Evolutionary conservation across 2,113 vertebrate genomes (phyloP), one percentile per base, ranked within the genome.

Genomic region (Pleuronectes platessa): DNA sequence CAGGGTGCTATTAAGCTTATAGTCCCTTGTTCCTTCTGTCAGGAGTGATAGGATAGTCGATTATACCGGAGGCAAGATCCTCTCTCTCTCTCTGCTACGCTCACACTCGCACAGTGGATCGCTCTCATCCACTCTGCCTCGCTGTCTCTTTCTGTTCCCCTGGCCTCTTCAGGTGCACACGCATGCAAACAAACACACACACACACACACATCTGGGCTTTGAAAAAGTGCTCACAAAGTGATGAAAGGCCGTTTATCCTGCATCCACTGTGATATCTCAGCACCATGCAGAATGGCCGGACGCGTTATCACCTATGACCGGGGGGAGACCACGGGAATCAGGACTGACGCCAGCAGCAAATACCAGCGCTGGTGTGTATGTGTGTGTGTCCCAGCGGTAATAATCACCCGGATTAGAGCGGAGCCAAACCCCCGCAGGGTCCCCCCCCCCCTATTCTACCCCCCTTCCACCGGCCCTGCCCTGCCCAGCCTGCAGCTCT

Each of bases 361-460:
- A 92, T 90, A 91, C 89, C 91, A 90, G 60, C 18, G 66, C 74
- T 77, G 59, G 42, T 79, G 74, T 78, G 78, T 80, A 70, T 86
- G 61, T 63, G 17, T 88, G 79, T 79, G 84, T 72, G 78, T 87
- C 84, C 88, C 89, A 91, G 91, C 64, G 64, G 88, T 89, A 92
- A 91, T 93, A 93, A 93, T 93, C 91, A 92, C 88, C 75, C 74
- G 81, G 92, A 92, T 93, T 93, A 92, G 88, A 92, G 89, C 62
- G 86, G 91, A 92, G 90, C 91, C 92, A 92, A 90, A 90, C 89
- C 89, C 90, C 90, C 67, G 85, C 90, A 78, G 91, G 87, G 88
- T 81, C 76, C 68, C 81, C 47, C 15, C 47, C 47, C 47, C 47
- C 47, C 47, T 11, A 42, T 42, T 51, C 47, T 17, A 18, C 4